Evolutionary conservation across 1,140 invertebrate species (phyloP).

Genomic region (Drosophila punjabiensis): DNA sequence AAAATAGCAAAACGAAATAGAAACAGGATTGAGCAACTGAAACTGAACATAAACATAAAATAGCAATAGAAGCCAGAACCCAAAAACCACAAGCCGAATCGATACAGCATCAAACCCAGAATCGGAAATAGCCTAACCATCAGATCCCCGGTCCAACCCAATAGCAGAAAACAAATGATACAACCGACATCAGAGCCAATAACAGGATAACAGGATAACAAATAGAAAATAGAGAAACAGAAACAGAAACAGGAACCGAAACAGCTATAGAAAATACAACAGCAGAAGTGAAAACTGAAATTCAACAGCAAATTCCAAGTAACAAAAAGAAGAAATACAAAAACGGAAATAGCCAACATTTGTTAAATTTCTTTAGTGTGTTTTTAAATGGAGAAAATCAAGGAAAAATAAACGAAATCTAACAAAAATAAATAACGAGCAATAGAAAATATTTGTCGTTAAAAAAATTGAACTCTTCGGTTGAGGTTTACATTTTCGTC

Average conservation of each 20-base stretch:
- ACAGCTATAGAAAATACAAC: constrained; percentile 48
- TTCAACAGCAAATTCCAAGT: constrained; percentile 54
- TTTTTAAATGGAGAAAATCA: constrained; percentile 45
- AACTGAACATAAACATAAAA: constrained; percentile 32
- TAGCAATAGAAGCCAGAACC: constrained; percentile 23
- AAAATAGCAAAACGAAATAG: constrained; percentile 45
- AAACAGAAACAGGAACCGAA: constrained; percentile 55
- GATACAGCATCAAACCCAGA: constrained; percentile 32
- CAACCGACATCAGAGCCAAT: constrained; percentile 32
- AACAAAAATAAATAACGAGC: constrained; percentile 37
- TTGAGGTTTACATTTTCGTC: constrained; percentile 73
- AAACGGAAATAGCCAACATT: constrained; percentile 80
- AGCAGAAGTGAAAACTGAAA: constrained; percentile 67
- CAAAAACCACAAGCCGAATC: constrained; percentile 22
- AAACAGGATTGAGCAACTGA: constrained; percentile 36
- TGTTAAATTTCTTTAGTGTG: constrained; percentile 79
- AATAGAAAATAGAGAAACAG: constrained; percentile 57
- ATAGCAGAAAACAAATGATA: constrained; percentile 32
- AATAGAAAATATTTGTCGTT: constrained; percentile 54
- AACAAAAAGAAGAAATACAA: constrained; percentile 48
- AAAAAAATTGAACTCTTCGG: constrained; percentile 64
- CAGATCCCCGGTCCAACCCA: constrained; percentile 18
- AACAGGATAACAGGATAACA: constrained; percentile 47
- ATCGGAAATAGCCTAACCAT: constrained; percentile 47
- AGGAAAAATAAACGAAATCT: constrained; percentile 10